Evolutionary conservation across 2,888 invertebrate genomes (phyloP).

Genomic region (Caenorhabditis macrosperma): DNA sequence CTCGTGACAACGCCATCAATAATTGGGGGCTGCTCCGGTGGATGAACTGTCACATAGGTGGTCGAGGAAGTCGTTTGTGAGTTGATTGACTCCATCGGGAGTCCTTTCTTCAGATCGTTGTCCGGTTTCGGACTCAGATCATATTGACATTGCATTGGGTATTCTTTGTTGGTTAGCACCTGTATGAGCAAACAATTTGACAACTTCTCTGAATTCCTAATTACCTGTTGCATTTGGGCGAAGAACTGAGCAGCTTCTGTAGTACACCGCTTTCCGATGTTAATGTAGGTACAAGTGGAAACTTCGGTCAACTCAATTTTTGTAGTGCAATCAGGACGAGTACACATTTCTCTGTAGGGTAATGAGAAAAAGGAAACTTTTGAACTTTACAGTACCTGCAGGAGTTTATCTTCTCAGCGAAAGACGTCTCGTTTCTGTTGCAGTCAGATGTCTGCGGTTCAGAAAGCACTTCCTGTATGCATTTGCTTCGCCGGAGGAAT

Average conservation of each 20-base stretch:
- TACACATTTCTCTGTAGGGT: slow-evolving; percentile 49
- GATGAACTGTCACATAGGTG: slow-evolving; percentile 43
- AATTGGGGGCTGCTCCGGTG: slow-evolving; percentile 23
- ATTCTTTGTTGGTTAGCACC: slow-evolving; percentile 67
- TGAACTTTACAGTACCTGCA: slow-evolving; percentile 55
- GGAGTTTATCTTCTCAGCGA: slow-evolving; percentile 52
- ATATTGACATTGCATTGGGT: slow-evolving; percentile 67
- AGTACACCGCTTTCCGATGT: slow-evolving; percentile 62
- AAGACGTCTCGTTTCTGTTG: slow-evolving; percentile 34
- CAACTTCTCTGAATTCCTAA: neutral
- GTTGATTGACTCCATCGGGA: slow-evolving; percentile 28
- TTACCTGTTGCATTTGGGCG: slow-evolving; percentile 67
- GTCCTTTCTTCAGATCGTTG: slow-evolving; percentile 38
- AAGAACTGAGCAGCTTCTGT: slow-evolving; percentile 65
- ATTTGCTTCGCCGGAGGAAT: slow-evolving; percentile 54
- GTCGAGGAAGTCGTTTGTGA: slow-evolving; percentile 28
- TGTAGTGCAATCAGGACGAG: slow-evolving; percentile 34
- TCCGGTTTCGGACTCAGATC: slow-evolving; percentile 38
- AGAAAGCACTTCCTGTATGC: slow-evolving; percentile 54
- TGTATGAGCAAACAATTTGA: slow-evolving; percentile 3
- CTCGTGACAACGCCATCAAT: slow-evolving; percentile 45
- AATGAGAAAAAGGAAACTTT: neutral
- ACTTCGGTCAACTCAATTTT: slow-evolving; percentile 61
- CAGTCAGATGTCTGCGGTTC: slow-evolving; percentile 47
- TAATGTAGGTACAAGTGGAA: slow-evolving; percentile 59